These are phyloP conservation scores for Gadus chalcogrammus DNA, from an alignment of 2,113 vertebrate genomes.

Conservation along the genomic window DNA sequence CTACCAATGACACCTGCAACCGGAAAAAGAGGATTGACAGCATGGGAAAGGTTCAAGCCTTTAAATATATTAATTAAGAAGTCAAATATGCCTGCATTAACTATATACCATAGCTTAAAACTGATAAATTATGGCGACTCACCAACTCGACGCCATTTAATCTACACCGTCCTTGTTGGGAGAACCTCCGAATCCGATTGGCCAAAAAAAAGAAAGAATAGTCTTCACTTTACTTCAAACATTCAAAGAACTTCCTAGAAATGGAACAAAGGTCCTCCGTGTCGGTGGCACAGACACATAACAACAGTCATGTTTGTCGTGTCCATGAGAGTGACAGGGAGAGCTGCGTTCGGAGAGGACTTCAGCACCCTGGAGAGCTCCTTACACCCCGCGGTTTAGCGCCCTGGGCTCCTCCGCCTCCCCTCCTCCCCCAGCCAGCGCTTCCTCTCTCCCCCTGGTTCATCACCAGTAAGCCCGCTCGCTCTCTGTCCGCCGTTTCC, in stretches of 20 bases:
- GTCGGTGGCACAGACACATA: conserved; percentile 15
- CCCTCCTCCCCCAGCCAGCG: conserved; percentile 31
- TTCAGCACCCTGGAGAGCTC: conserved; percentile 80
- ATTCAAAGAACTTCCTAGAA: not conserved
- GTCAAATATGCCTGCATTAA: not conserved
- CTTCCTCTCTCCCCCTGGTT: too few relatives aligned
- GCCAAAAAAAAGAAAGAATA: not conserved
- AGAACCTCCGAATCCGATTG: conserved; percentile 22
- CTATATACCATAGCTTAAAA: not conserved
- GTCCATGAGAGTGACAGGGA: conserved; percentile 30
- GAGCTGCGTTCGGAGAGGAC: conserved; percentile 42
- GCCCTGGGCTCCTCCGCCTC: conserved; percentile 30
- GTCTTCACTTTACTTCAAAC: conserved; percentile 19
- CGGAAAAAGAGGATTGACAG: not conserved
- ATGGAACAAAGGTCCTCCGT: not conserved
- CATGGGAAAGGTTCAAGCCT: not conserved
- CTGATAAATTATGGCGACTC: conserved; percentile 17
- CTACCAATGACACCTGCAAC: conserved; percentile 36
- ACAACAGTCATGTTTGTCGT: conserved; percentile 36
- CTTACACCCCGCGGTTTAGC: conserved; percentile 56
- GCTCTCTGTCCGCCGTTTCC: too few relatives aligned
- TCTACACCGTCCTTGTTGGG: conserved; percentile 21
- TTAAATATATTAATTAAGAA: conserved; percentile 1
- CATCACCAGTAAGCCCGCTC: too few relatives aligned
- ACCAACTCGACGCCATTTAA: conserved; percentile 27